Conservation (phyloP, 2,888 invertebrate species). For the Nemapogon koenigi region DNA sequence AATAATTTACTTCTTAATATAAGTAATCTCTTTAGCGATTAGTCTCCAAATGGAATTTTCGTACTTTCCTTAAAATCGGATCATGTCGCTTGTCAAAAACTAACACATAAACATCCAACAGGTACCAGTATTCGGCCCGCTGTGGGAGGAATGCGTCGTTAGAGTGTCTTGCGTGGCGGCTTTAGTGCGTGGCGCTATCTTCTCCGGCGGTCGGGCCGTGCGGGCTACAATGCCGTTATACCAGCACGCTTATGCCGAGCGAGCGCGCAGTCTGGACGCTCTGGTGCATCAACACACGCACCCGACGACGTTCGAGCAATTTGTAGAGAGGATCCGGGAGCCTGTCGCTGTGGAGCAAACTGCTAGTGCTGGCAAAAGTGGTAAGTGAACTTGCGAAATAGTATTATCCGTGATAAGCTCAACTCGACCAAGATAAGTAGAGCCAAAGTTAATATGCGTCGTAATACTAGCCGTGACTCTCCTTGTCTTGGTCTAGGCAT, state of each 20-base stretch:
- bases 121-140: conserved; percentile 93
- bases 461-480: too few species aligned
- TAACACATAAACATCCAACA: conserved; percentile 30
- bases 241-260: conserved; percentile 93
- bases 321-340: conserved; percentile 45
- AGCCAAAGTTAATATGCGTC: too few species aligned
- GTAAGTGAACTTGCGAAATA: too few species aligned
- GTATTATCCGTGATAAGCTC: too few species aligned
- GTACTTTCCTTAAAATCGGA: too few species aligned
- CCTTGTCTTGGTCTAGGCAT: too few species aligned
- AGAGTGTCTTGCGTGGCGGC: conserved; percentile 73
- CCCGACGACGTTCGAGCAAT: conserved; percentile 90
- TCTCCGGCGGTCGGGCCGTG: conserved; percentile 91
- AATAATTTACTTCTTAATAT: too few species aligned
- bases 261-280: conserved; percentile 83
- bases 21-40: too few species aligned
- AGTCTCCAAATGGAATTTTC: too few species aligned
- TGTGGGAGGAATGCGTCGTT: conserved; percentile 87
- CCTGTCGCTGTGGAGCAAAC: conserved; percentile 24
- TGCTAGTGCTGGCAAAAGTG: neutral
- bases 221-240: conserved; percentile 88
- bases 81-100: too few species aligned
- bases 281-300: conserved; percentile 87
- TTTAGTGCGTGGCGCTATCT: conserved; percentile 83
- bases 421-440: too few species aligned